Percentiles rank a stretch among this genome's conserved stretches.
Conservation (phyloP, 2,888 invertebrate species). For the Andrena chrysosceles region DNA sequence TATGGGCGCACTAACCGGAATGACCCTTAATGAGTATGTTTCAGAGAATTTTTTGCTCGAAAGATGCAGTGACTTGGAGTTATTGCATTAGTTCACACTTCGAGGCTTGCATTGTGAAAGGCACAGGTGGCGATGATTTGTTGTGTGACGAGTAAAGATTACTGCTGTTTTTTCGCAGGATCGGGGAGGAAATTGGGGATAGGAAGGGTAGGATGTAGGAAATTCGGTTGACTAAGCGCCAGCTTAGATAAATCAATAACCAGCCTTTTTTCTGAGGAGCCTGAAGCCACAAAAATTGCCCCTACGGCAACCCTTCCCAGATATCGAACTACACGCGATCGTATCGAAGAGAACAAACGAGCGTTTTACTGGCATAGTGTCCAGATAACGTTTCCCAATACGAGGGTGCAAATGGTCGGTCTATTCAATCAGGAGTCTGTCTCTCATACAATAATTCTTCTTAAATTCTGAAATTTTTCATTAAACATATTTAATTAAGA, state of each 20-base stretch:
- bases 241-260: conserved; percentile 52
- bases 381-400: conserved; percentile 40
- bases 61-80: too few relatives aligned
- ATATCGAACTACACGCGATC: conserved; percentile 44
- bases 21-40: too few relatives aligned
- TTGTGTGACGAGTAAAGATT: not conserved
- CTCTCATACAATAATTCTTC: not conserved
- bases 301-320: conserved; percentile 31
- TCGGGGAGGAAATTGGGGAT: conserved; percentile 4
- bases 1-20: too few relatives aligned
- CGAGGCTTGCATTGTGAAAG: too few relatives aligned
- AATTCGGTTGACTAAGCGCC: conserved; percentile 50
- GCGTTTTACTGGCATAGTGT: conserved; percentile 28
- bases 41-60: too few relatives aligned
- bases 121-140: too few relatives aligned
- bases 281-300: conserved; percentile 50
- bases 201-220: not conserved
- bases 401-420: conserved; percentile 15
- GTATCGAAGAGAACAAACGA: conserved; percentile 49
- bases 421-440: not conserved
- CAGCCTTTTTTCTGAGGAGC: conserved; percentile 29
- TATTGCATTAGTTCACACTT: too few relatives aligned
- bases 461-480: not conserved
- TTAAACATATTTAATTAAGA: too few relatives aligned
- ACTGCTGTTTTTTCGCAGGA: not conserved